A percentile compares a stretch with the other conserved stretches of the same genome.
Conservation (phyloP, 2,888 invertebrate genomes). For the Bombylius major region DNA sequence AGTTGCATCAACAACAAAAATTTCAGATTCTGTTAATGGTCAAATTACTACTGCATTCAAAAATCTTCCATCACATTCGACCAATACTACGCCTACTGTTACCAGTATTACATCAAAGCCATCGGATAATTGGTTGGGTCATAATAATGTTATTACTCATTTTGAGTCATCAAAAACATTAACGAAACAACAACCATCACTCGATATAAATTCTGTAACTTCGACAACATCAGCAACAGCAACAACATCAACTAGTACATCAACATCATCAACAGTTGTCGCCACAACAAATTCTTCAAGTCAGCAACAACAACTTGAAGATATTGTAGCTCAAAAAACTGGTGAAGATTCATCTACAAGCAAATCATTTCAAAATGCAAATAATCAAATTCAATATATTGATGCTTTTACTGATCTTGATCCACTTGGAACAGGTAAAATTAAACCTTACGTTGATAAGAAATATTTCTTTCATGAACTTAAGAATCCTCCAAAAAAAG, state of each 20-base stretch:
- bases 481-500: conserved; percentile 88
- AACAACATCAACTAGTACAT: conserved; percentile 9
- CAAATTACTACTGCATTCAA: background rate
- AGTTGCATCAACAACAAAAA: conserved; percentile 25
- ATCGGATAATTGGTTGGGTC: conserved; percentile 11
- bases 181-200: conserved; percentile 14
- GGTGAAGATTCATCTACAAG: conserved; percentile 4
- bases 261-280: background rate
- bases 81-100: background rate
- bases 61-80: background rate
- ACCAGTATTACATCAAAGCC: background rate
- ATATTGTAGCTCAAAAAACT: conserved; percentile 8
- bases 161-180: conserved; percentile 30
- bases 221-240: conserved; percentile 8
- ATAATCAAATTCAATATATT: conserved; percentile 36
- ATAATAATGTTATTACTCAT: conserved; percentile 5
- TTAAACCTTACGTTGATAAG: conserved; percentile 87
- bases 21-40: conserved; percentile 1
- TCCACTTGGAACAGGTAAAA: conserved; percentile 82
- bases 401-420: conserved; percentile 90
- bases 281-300: background rate
- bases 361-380: background rate
- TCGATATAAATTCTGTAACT: conserved; percentile 2
- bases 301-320: conserved; percentile 2
- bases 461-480: conserved; percentile 93